These are phyloP conservation scores for Apus apus DNA, from an alignment of 2,113 vertebrate genomes.

Conservation along the genomic window DNA sequence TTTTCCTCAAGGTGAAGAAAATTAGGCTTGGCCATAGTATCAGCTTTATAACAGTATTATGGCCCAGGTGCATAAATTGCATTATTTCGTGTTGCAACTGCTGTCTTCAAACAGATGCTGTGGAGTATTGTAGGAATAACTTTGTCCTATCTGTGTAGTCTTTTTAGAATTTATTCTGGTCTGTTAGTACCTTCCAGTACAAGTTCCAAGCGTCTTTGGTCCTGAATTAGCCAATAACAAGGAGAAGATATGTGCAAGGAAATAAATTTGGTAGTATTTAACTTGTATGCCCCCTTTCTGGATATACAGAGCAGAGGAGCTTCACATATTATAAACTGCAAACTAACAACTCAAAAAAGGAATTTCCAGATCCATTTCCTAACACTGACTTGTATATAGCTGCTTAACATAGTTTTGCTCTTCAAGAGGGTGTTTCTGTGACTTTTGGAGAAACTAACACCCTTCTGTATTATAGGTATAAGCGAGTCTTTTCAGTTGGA, in stretches of 20 bases:
- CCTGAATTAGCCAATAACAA: background rate
- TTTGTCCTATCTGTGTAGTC: background rate
- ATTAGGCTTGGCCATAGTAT: background rate
- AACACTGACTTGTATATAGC: background rate
- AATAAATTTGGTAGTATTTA: background rate
- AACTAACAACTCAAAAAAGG: background rate
- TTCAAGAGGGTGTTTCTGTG: background rate
- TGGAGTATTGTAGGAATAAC: background rate
- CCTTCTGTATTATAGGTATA: conserved; percentile 83
- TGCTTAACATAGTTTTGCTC: background rate
- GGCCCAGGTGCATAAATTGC: background rate
- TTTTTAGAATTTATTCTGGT: background rate
- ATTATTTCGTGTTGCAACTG: background rate
- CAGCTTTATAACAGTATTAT: background rate
- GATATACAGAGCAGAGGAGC: background rate
- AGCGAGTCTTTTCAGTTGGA: conserved; percentile 96
- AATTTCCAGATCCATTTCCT: background rate
- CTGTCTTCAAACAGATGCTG: background rate
- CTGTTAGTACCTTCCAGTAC: background rate
- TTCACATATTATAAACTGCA: background rate
- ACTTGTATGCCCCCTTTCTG: background rate
- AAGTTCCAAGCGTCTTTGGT: background rate
- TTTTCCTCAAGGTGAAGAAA: background rate
- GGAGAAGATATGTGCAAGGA: background rate
- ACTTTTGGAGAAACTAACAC: background rate